These are phyloP conservation scores for Xiphophorus birchmanni DNA, from an alignment of 2,797 vertebrate genomes.

Conservation along the genomic window DNA sequence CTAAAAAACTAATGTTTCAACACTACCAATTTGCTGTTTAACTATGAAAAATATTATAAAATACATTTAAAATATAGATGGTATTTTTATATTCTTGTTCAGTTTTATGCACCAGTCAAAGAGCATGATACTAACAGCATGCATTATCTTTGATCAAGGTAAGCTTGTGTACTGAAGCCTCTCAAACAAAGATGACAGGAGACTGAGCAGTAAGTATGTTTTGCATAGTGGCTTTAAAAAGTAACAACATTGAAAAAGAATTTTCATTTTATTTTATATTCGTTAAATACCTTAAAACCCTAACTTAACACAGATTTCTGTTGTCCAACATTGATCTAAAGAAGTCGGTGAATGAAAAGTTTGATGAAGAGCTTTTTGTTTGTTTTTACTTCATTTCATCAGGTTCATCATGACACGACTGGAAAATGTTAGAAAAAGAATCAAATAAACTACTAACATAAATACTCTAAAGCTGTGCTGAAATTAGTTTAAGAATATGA, in stretches of 20 bases:
- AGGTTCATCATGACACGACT: background rate
- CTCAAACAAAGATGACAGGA: conserved; percentile 27
- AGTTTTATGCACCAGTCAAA: conserved; percentile 8
- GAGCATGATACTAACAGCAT: conserved; percentile 21
- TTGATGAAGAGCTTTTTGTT: background rate
- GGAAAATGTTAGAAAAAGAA: background rate
- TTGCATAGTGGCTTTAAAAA: background rate
- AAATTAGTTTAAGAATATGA: background rate
- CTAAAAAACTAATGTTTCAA: conserved; percentile 1
- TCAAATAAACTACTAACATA: background rate
- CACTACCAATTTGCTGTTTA: background rate
- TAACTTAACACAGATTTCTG: background rate
- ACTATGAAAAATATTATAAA: background rate
- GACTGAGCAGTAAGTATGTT: conserved; percentile 50
- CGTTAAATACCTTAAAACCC: background rate
- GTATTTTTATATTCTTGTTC: conserved; percentile 12
- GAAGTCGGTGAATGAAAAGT: background rate
- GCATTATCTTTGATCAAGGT: conserved; percentile 42
- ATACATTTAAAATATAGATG: background rate
- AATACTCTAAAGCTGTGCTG: background rate
- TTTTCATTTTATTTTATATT: background rate
- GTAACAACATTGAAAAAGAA: background rate
- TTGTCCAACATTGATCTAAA: background rate
- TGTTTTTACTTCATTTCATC: background rate
- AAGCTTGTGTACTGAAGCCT: conserved; percentile 57